These are phyloP conservation scores for Gymnarchus niloticus DNA, from an alignment of 2,113 vertebrate genomes.

Conservation along the genomic window DNA sequence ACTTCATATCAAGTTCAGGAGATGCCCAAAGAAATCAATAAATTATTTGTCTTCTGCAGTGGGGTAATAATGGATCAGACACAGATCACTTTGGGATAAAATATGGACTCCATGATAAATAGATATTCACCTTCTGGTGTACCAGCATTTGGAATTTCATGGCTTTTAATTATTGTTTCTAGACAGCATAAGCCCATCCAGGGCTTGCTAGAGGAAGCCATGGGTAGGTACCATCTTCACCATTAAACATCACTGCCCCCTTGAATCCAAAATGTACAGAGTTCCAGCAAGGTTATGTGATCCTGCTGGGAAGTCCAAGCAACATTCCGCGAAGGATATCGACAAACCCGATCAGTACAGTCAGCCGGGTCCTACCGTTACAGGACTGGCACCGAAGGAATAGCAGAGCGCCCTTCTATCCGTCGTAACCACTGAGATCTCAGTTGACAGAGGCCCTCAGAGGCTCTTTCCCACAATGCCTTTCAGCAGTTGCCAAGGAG, in stretches of 20 bases:
- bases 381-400: not conserved
- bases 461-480: conserved; percentile 13
- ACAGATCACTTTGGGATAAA: not conserved
- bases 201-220: not conserved
- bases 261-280: not conserved
- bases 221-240: not conserved
- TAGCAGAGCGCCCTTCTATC: not conserved
- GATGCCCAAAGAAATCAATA: conserved; percentile 14
- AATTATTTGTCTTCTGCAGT: conserved; percentile 14
- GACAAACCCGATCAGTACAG: not conserved
- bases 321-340: not conserved
- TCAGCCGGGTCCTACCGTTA: not conserved
- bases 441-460: not conserved
- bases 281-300: not conserved
- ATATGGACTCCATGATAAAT: conserved; percentile 12
- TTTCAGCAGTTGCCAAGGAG: conserved; percentile 29
- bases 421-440: not conserved
- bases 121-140: not conserved
- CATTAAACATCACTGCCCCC: not conserved
- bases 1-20: not conserved
- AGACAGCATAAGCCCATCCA: not conserved
- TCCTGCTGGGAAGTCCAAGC: not conserved
- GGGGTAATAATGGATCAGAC: conserved; percentile 5
- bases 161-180: not conserved
- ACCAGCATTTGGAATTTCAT: not conserved